These are phyloP conservation scores for Myzus persicae DNA, from an alignment of 1,140 invertebrate genomes.

Conservation along the genomic window DNA sequence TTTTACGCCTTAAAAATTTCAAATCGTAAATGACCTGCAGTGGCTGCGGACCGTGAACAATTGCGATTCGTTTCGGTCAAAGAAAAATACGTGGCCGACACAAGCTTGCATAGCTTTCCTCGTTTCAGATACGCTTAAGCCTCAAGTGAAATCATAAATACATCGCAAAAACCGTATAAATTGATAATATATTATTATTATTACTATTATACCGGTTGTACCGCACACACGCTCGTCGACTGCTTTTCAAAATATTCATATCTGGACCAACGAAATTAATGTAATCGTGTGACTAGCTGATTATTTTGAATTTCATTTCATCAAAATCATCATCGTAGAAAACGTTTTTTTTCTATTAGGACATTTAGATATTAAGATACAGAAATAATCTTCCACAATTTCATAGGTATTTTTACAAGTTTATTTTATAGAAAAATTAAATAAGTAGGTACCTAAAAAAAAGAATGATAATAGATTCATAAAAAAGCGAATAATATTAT, in stretches of 20 bases:
- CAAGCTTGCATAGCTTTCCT: slow-evolving; percentile 52
- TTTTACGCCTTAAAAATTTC: slow-evolving; percentile 41
- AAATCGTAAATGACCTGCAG: slow-evolving; percentile 32
- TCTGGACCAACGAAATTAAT: neutral
- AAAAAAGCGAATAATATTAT: slow-evolving; percentile 58
- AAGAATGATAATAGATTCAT: slow-evolving; percentile 57
- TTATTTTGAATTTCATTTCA: neutral
- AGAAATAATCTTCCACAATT: neutral
- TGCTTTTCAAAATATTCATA: slow-evolving; percentile 32
- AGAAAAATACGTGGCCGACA: slow-evolving; percentile 20
- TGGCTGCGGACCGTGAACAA: slow-evolving; percentile 48
- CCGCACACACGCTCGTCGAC: neutral
- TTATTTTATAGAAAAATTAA: slow-evolving; percentile 53
- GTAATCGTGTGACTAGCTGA: neutral
- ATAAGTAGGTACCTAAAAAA: slow-evolving; percentile 58
- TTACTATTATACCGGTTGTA: neutral
- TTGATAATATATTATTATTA: slow-evolving; percentile 49
- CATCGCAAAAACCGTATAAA: slow-evolving; percentile 51
- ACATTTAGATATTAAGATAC: neutral
- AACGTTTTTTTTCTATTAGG: neutral
- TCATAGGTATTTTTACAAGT: slow-evolving; percentile 55
- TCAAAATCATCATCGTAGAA: neutral
- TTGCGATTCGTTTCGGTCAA: slow-evolving; percentile 46
- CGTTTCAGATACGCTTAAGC: slow-evolving; percentile 27
- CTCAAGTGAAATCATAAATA: slow-evolving; percentile 49